These are phyloP conservation scores for Nansenia antarctica DNA, from an alignment of 2,113 vertebrate species.

Conservation along the genomic window DNA sequence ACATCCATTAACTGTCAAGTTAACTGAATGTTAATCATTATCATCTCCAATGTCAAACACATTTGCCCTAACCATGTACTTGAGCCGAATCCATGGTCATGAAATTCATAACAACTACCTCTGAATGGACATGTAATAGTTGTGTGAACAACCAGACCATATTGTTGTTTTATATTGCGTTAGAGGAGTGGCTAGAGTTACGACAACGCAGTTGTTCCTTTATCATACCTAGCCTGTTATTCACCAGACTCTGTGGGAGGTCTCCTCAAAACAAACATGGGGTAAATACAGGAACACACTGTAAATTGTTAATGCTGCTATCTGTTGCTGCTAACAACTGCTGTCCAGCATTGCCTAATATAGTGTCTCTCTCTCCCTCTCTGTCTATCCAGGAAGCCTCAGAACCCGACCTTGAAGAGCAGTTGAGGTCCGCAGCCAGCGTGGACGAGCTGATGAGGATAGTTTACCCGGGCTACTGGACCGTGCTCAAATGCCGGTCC, in stretches of 20 bases:
- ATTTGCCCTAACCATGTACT: neutral
- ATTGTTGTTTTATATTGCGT: neutral
- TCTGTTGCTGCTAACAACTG: neutral
- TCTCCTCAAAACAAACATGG: neutral
- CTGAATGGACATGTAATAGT: no score
- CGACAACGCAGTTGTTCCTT: neutral
- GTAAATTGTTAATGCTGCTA: neutral
- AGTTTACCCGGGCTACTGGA: conserved; percentile 93
- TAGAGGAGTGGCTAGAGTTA: no score
- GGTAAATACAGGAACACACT: no score
- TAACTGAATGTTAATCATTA: no score
- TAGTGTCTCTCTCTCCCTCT: neutral
- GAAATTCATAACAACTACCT: neutral
- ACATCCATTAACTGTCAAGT: neutral
- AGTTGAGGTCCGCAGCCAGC: conserved; percentile 88
- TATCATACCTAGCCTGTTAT: neutral
- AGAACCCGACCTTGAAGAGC: conserved; percentile 86
- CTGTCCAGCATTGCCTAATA: neutral
- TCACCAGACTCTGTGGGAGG: neutral
- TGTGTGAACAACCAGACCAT: neutral
- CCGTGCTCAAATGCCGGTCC: conserved; percentile 89
- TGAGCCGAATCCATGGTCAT: neutral
- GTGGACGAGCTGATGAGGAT: conserved; percentile 96
- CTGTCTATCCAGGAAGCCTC: conserved; percentile 78
- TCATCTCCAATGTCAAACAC: no score